These are phyloP conservation scores for Pyralis farinalis DNA, from an alignment of 2,888 invertebrate genomes.

Conservation along the genomic window DNA sequence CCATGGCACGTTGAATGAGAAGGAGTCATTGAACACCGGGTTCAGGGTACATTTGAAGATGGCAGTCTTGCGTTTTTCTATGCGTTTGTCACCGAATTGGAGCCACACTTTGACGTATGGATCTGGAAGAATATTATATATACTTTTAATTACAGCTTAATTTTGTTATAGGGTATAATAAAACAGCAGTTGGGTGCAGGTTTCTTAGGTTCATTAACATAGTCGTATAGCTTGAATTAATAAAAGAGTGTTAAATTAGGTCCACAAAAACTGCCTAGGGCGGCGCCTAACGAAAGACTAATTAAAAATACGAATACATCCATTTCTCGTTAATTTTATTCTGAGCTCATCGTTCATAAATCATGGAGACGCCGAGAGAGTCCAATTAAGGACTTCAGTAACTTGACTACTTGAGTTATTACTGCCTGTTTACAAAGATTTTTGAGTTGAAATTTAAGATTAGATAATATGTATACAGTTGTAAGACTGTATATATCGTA, in stretches of 20 bases:
- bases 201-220: too few species aligned
- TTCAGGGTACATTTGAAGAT: constrained; percentile 96
- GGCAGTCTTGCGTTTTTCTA: constrained; percentile 97
- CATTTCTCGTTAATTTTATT: neutral
- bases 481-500: too few species aligned
- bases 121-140: constrained; percentile 88
- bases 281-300: too few species aligned
- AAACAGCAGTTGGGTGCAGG: too few species aligned
- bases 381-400: constrained; percentile 3
- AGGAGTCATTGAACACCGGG: constrained; percentile 97
- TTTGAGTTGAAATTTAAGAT: too few species aligned
- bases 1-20: constrained; percentile 98
- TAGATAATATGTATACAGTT: too few species aligned
- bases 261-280: too few species aligned
- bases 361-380: neutral
- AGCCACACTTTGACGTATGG: constrained; percentile 99
- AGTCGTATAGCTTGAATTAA: too few species aligned
- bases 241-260: too few species aligned
- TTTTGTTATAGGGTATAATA: too few species aligned
- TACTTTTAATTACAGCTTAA: too few species aligned
- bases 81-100: constrained; percentile 95
- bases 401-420: neutral
- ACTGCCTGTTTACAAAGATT: too few species aligned
- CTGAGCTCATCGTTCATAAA: constrained; percentile 2
- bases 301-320: constrained; percentile 1